These are phyloP conservation scores for Cantharis nigra DNA, from an alignment of 2,888 invertebrate species.

Conservation along the genomic window DNA sequence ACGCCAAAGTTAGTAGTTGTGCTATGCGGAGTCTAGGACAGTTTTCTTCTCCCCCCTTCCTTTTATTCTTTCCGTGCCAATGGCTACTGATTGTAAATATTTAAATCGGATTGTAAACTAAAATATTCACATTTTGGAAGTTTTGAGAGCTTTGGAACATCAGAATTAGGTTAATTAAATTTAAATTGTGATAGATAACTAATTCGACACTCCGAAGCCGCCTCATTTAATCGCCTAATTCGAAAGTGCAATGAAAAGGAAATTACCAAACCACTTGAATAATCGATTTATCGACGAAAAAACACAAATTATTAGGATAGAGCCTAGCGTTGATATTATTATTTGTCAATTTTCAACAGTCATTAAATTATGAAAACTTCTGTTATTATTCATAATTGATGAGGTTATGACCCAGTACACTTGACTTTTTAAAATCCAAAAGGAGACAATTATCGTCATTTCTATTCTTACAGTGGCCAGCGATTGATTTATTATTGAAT, in stretches of 20 bases:
- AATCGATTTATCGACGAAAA: neutral
- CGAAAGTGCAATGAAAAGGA: neutral
- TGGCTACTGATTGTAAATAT: too few relatives aligned
- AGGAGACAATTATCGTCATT: neutral
- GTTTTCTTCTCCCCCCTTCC: too few relatives aligned
- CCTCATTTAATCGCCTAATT: neutral
- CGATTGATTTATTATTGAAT: neutral
- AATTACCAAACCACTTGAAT: neutral
- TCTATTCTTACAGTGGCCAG: neutral
- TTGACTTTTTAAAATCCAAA: neutral
- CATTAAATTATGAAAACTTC: neutral
- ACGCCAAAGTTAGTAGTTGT: too few relatives aligned
- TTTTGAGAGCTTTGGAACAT: neutral
- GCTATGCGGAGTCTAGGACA: too few relatives aligned
- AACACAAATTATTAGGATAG: neutral
- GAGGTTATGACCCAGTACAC: neutral
- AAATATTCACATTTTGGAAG: too few relatives aligned
- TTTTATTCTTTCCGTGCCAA: too few relatives aligned
- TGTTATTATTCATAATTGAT: neutral
- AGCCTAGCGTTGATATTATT: neutral
- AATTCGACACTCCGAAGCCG: neutral
- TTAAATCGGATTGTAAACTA: too few relatives aligned
- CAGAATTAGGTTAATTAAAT: neutral
- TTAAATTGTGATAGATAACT: neutral
- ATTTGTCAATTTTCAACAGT: neutral